Percentiles rank a stretch among this genome's conserved stretches.
Evolutionary conservation across 1,140 invertebrate species (phyloP).

Genomic region (Phortica variegata): DNA sequence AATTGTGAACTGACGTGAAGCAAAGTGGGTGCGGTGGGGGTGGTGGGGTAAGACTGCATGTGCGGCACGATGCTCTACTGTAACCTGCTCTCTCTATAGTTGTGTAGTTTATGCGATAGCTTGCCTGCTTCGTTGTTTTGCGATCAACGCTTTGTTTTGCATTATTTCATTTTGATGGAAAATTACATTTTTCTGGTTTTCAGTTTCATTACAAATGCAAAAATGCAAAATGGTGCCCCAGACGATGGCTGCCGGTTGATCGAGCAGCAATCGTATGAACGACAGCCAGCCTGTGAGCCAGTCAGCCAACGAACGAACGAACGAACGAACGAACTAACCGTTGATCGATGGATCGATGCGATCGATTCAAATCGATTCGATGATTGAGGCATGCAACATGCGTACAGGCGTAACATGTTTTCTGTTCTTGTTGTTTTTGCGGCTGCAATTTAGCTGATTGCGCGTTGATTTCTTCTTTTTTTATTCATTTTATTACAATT

Average conservation of each 20-base stretch:
- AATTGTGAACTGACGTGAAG: too few species aligned
- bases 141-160: too few species aligned
- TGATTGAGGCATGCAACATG: conserved; percentile 10
- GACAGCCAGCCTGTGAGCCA: not conserved
- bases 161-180: conserved; percentile 10
- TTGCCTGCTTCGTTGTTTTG: conserved; percentile 22
- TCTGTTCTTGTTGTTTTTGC: too few species aligned
- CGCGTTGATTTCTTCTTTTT: too few species aligned
- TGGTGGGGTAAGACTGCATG: too few species aligned
- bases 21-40: too few species aligned
- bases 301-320: conserved; percentile 1
- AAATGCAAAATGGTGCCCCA: conserved; percentile 52
- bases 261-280: not conserved
- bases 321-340: conserved; percentile 9
- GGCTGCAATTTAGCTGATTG: too few species aligned
- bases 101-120: conserved; percentile 3
- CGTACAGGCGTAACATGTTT: too few species aligned
- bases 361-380: conserved; percentile 3
- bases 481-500: too few species aligned
- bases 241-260: conserved; percentile 36
- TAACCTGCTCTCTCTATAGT: too few species aligned
- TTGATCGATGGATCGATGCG: conserved; percentile 19
- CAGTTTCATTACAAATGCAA: conserved; percentile 54
- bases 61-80: too few species aligned
- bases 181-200: conserved; percentile 55